Base-by-base conservation (phyloP, 2,113 vertebrate species). In the Pholis gunnellus region DNA sequence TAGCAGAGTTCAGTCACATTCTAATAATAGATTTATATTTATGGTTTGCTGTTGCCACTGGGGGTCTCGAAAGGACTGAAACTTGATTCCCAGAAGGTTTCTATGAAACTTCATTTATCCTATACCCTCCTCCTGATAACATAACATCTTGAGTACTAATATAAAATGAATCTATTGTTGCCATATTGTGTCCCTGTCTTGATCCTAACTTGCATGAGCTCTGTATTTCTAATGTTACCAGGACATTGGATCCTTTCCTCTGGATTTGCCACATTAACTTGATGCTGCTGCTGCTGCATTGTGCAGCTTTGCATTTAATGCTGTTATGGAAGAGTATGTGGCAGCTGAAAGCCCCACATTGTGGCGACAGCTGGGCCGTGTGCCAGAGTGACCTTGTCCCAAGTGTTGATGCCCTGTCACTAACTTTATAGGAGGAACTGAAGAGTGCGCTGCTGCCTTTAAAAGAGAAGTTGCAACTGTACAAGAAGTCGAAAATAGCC, bases 11-110 rank as follows among this genome's bases (percentile, higher is more conserved):
- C 29, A 90, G 90, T 76, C 73, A 80, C 63, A 61, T 71, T 81
- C 95, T 95, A 95, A 93, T 84, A 91, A 94, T 95, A 95, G 93
- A 76, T 66, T 71, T 63, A 83, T 91, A 93, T 93, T 93, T 90
- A 89, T 83, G 91, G 78, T 88, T 72, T 86, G 68, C 79, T 36
- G 73, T 87, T 77, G 68, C 84, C 66, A 46, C 20, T 57, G 76
- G 78, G 75, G 64, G 78, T 87, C 79, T 72, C 25, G 40, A 72
- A 81, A 84, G 65, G 70, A 36, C 68, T 94, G 95, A 95, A 95
- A 95, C 90, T 61, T 10, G 93, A 96, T 83, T 90, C 94, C 89
- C 65, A 71, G 22, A 56, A 44, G 73, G 73, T 90, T 87, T 94
- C 84, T 89, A 73, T 52, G 70, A 85, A 7, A 18, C 83, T 48